Percentiles rank a stretch among this genome's conserved stretches.
These are phyloP conservation scores for Chromis chromis DNA, from an alignment of 2,797 vertebrate species.

Conservation along the genomic window DNA sequence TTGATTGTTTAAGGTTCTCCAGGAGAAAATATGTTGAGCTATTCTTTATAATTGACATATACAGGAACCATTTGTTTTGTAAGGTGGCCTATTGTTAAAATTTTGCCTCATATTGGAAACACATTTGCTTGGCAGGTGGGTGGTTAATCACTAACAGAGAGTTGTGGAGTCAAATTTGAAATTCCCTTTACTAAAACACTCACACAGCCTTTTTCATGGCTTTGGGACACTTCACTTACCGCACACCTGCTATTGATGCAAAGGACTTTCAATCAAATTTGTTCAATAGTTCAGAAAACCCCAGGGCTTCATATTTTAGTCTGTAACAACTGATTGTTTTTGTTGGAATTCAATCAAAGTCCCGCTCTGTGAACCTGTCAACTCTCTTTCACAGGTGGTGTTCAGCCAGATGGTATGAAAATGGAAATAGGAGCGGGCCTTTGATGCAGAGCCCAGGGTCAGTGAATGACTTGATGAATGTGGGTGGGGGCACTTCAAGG, in stretches of 20 bases:
- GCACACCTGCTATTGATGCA: background rate
- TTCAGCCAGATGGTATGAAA: constrained; percentile 21
- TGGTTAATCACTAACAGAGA: background rate
- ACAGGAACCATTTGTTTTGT: no score
- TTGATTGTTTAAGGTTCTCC: no score
- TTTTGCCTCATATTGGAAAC: no score
- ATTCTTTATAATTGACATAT: no score
- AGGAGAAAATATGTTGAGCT: no score
- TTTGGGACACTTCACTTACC: constrained; percentile 2
- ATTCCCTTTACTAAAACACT: constrained; percentile 16
- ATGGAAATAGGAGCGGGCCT: constrained; percentile 36
- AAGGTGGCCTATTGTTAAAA: no score
- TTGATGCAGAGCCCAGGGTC: constrained; percentile 31
- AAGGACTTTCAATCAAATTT: constrained; percentile 43
- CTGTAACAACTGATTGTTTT: constrained; percentile 48
- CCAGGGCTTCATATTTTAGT: constrained; percentile 21
- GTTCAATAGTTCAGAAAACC: constrained; percentile 44
- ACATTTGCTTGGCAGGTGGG: background rate
- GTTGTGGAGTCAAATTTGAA: constrained; percentile 6
- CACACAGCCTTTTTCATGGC: constrained; percentile 2
- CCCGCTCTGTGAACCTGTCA: constrained; percentile 27
- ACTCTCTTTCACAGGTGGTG: constrained; percentile 34
- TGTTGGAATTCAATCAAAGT: constrained; percentile 53
- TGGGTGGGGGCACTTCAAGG: background rate
- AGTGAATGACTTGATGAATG: constrained; percentile 18